phyloP scores from a whole-genome alignment of 2,888 invertebrate genomes.

The Caradrina kadenii region DNA sequence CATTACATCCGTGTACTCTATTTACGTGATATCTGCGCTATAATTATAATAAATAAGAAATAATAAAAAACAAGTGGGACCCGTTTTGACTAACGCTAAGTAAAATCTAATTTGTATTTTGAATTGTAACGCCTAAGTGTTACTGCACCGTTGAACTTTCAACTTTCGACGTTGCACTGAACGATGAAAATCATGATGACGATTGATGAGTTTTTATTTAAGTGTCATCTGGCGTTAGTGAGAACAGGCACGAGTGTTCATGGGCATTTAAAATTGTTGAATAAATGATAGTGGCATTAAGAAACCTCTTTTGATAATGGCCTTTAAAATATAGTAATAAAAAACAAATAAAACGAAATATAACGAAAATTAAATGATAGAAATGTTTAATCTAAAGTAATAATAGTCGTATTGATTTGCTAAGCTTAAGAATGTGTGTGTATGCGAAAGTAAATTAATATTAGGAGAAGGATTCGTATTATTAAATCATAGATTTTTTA shows the following conservation, averaged over 20 bases:
- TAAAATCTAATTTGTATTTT: no score
- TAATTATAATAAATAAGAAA: slow-evolving; percentile 9
- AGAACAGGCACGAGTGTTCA: not conserved
- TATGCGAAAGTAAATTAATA: slow-evolving; percentile 57
- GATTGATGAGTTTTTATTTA: not conserved
- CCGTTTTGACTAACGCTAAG: not conserved
- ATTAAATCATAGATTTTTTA: not conserved
- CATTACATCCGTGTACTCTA: no score
- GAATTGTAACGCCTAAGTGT: not conserved
- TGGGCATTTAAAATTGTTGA: slow-evolving; percentile 23
- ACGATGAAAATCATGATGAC: not conserved
- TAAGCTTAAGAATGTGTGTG: slow-evolving; percentile 59
- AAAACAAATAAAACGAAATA: slow-evolving; percentile 6
- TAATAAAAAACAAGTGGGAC: not conserved
- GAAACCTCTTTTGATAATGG: slow-evolving; percentile 35
- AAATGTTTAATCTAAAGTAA: slow-evolving; percentile 42
- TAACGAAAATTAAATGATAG: slow-evolving; percentile 34
- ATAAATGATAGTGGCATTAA: slow-evolving; percentile 2
- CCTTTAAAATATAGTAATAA: slow-evolving; percentile 38
- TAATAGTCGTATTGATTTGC: slow-evolving; percentile 46
- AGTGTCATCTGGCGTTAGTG: not conserved
- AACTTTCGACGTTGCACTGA: not conserved
- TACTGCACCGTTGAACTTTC: not conserved
- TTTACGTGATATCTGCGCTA: not conserved
- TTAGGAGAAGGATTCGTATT: slow-evolving; percentile 36